Conservation (phyloP, 2,888 invertebrate species). For the Oxytorus armatus region DNA sequence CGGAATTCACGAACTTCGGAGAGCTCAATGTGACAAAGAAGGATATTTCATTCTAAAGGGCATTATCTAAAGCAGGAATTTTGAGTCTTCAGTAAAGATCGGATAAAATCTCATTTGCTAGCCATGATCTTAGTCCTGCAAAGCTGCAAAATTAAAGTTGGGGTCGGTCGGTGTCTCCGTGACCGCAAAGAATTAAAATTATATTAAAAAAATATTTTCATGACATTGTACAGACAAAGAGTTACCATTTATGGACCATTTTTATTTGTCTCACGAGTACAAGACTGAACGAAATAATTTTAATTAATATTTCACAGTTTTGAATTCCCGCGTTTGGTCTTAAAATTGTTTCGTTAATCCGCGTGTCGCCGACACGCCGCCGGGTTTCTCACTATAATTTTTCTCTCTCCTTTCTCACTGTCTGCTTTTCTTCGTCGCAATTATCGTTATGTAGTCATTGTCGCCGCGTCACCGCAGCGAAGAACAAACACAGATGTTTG, state of each 20-base stretch:
- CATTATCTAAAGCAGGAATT: too few relatives aligned
- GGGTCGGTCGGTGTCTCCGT: too few relatives aligned
- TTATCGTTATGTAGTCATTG: conserved; percentile 59
- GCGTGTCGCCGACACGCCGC: conserved; percentile 43
- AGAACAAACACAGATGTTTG: conserved; percentile 64
- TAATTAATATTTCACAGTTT: conserved; percentile 12
- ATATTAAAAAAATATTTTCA: neutral
- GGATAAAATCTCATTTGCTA: too few relatives aligned
- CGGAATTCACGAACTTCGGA: too few relatives aligned
- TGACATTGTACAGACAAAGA: neutral
- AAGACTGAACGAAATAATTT: neutral
- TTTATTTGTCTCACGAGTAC: too few relatives aligned
- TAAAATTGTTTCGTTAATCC: conserved; percentile 40
- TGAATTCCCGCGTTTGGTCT: conserved; percentile 1
- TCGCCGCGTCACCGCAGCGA: conserved; percentile 50
- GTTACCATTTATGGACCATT: neutral
- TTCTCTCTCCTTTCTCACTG: neutral
- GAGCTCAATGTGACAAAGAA: too few relatives aligned
- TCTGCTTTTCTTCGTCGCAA: conserved; percentile 20
- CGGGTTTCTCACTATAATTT: conserved; percentile 12
- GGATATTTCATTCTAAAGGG: too few relatives aligned
- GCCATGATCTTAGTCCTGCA: too few relatives aligned
- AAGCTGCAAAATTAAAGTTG: too few relatives aligned
- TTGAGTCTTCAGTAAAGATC: too few relatives aligned
- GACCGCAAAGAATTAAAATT: too few relatives aligned